Percentiles rank a stretch among this genome's conserved stretches.
Evolutionary conservation across 1,140 invertebrate genomes (phyloP).

Genomic region (Heliconius himera): DNA sequence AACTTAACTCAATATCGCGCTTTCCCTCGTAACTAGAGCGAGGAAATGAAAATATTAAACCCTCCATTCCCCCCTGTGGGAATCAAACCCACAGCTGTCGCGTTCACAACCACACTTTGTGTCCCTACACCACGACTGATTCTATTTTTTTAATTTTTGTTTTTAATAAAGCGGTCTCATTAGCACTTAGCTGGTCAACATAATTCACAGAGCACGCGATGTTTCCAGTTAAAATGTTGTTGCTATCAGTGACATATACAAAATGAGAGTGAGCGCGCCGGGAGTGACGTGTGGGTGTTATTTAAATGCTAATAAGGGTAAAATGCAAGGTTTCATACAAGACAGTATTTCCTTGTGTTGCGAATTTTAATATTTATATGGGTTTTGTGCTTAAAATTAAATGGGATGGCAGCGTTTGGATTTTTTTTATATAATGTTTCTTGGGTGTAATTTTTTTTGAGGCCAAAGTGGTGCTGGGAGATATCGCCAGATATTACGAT

Average conservation of each 20-base stretch:
- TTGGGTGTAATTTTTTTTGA: too few species aligned
- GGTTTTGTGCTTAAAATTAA: neutral
- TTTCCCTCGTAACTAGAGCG: neutral
- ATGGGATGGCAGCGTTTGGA: neutral
- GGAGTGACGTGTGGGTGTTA: neutral
- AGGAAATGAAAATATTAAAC: neutral
- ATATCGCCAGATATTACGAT: too few species aligned
- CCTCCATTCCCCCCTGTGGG: too few species aligned
- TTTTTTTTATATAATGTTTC: too few species aligned
- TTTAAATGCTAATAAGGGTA: constrained; percentile 12
- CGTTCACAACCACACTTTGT: too few species aligned
- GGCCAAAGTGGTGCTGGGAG: too few species aligned
- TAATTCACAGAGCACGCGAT: constrained; percentile 3
- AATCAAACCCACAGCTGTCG: too few species aligned
- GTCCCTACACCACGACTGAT: too few species aligned
- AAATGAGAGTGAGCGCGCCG: neutral
- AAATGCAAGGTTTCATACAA: constrained; percentile 10
- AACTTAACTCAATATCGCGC: too few species aligned
- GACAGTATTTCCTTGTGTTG: neutral
- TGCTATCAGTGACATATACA: constrained; percentile 4
- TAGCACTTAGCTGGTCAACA: neutral
- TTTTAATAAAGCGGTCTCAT: neutral
- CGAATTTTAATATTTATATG: constrained; percentile 12
- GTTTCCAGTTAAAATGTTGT: constrained; percentile 10
- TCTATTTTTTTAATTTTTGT: too few species aligned